Base-by-base conservation (phyloP, 30 jellyfish, hydroid and myxozoan species). In the Chrysaora quinquecirrha region DNA sequence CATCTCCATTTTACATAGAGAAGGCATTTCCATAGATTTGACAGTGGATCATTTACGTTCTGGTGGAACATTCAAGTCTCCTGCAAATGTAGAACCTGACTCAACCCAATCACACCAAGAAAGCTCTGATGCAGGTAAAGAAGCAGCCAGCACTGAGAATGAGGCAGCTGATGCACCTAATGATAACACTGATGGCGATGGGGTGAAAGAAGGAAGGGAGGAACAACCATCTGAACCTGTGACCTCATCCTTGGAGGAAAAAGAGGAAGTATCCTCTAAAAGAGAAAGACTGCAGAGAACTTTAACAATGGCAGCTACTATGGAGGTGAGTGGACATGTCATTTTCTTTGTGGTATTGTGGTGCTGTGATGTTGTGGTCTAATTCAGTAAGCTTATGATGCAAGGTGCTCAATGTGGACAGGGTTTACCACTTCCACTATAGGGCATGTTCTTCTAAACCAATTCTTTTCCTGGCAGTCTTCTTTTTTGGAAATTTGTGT, bases 1-100 rank as follows among this genome's bases (percentile, higher is more conserved):
- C 33, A 58, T 48, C 16, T 25, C 64, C 34, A 31, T 76, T 25
- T 35, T 76, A 30, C 70, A 76, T 34, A 30, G 52, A 7, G 88
- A 61, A 23, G 88, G 88, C 0, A 24, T 62, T 2, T 54, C 81
- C 1, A 46, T 76, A 2, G 88, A 60, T 24, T 35, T 27, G 23
- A 76, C 73, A 62, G 88, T 23, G 43, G 88, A 76, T 54, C 86
- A 74, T 20, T 34, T 74, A 6, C 86, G 86, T 9, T 74, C 86
- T 27, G 86, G 86, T 7, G 48, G 18, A 48, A 29, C 75, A 7
- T 74, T 74, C 86, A 74, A 74, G 30, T 30, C 50, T 43, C 21
- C 56, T 47, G 20, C 48, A 9, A 22, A n/a, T 3, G 47, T 63
- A 2, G 82, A 35, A 25, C 65, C 65, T 21, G 82, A 43, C 34